phyloP scores from a whole-genome alignment of 1,140 invertebrate species.

The Trichomalopsis sarcophagae region DNA sequence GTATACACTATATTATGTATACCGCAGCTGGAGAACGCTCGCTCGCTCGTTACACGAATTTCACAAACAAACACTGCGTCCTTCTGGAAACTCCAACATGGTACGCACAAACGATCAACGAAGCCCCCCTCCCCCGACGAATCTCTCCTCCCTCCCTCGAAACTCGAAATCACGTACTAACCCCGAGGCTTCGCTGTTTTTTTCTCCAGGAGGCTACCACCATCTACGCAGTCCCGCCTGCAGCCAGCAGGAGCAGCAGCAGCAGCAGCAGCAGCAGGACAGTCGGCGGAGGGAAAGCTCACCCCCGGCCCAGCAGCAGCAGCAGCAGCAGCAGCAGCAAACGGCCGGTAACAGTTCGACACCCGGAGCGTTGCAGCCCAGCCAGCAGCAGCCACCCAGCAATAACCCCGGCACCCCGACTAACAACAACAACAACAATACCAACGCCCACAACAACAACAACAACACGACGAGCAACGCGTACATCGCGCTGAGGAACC shows the following conservation, averaged over 20 bases:
- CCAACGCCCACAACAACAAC: slow-evolving; percentile 69
- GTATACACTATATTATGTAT: no score
- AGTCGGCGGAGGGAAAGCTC: slow-evolving; percentile 74
- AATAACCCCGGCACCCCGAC: slow-evolving; percentile 57
- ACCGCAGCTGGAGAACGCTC: neutral
- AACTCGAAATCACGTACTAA: no score
- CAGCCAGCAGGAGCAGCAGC: slow-evolving; percentile 41
- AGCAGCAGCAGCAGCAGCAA: slow-evolving; percentile 62
- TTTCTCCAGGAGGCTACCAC: slow-evolving; percentile 75
- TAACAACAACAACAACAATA: slow-evolving; percentile 59
- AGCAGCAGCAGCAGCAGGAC: slow-evolving; percentile 64
- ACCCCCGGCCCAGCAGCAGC: slow-evolving; percentile 68
- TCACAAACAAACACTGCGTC: neutral
- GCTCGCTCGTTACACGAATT: neutral
- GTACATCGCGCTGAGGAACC: slow-evolving; percentile 71
- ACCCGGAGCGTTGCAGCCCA: slow-evolving; percentile 56
- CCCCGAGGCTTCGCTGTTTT: neutral
- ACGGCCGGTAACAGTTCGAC: slow-evolving; percentile 60
- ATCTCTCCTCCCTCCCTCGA: no score
- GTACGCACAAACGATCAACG: no score
- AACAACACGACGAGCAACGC: slow-evolving; percentile 69
- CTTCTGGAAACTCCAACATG: no score
- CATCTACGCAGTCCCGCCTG: slow-evolving; percentile 76
- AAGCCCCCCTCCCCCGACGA: no score
- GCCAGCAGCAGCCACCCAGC: slow-evolving; percentile 64